Conservation (phyloP, 2,797 vertebrate species). For the Enteromius argenteus region DNA sequence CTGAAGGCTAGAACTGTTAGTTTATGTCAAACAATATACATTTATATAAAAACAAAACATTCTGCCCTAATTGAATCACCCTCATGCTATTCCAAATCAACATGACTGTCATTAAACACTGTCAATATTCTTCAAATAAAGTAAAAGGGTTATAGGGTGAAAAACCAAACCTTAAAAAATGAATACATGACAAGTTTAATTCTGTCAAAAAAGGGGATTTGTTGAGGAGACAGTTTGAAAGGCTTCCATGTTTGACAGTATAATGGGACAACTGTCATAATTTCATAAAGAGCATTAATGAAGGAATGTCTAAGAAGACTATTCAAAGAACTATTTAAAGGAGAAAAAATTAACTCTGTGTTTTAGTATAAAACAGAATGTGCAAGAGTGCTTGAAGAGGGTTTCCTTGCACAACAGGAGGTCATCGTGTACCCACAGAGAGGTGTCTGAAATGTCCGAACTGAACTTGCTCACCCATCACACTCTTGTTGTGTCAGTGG, state of each 20-base stretch:
- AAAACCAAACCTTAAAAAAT: constrained; percentile 5
- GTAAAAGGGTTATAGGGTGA: neutral
- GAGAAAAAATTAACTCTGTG: neutral
- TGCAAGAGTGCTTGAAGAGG: too few species aligned
- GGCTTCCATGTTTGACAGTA: constrained; percentile 2
- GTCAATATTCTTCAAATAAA: neutral
- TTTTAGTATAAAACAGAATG: neutral
- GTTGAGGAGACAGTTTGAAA: neutral
- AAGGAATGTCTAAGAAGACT: neutral
- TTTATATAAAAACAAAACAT: neutral
- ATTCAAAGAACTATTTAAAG: neutral
- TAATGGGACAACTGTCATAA: constrained; percentile 15
- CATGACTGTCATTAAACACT: neutral
- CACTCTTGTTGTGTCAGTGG: constrained; percentile 51
- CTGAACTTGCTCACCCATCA: constrained; percentile 33
- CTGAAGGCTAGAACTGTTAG: neutral
- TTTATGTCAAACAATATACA: constrained; percentile 18
- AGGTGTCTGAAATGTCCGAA: constrained; percentile 23
- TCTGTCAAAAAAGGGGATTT: constrained; percentile 1
- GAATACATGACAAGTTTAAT: neutral
- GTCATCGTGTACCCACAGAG: constrained; percentile 8
- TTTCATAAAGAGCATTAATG: neutral
- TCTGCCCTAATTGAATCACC: neutral
- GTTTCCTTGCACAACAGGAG: neutral
- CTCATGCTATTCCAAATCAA: neutral